Evolutionary conservation across 2,888 invertebrate species (phyloP), one percentile per base, ranked within the genome.

Genomic region (Chesias legatella): DNA sequence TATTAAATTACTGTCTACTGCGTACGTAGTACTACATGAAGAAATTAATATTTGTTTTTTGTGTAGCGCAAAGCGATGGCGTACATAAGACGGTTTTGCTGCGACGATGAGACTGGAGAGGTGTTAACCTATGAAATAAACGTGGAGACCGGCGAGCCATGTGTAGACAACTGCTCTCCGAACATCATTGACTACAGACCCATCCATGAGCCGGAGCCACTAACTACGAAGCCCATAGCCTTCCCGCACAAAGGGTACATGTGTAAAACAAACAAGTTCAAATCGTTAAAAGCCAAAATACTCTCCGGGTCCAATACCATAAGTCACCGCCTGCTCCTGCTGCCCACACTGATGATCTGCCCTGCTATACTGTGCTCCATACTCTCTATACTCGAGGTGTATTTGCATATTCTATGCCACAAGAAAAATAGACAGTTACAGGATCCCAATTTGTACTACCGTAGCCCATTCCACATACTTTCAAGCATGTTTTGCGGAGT

Each of bases 371-470:
- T 90, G 6, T 88, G 88, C 27, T 62, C 88, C 0, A 49, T 90
- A 13, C 67, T 92, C 13, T 79, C 89, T 30, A 39, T 90, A 1
- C 56, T 91, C 7, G 94, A 94, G 74, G 74, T 90, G 9, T 71
- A 85, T n/a, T 73, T 94, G 13, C 94, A 94, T 67, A 83, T 90
- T n/a, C 88, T 90, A 80, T 91, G 93, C 5, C 94, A 94, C 61
- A 90, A 90, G 51, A 92, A 92, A 60, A 94, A 93, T 61, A 91
- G 90, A 54, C 70, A 73, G 29, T 73, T 92, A 22, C 86, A 85
- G 57, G 85, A 92, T 53, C 74, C 89, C 7, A 81, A 84, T 33
- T 69, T 92, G 23, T 93, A 91, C 57, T 94, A 92, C 59, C 90
- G 91, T 28, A 94, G 93, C 55, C 94, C 94, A 0, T 89, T 94